Base-by-base conservation (phyloP, 2,888 invertebrate species). In the Invenusta paracnida region DNA sequence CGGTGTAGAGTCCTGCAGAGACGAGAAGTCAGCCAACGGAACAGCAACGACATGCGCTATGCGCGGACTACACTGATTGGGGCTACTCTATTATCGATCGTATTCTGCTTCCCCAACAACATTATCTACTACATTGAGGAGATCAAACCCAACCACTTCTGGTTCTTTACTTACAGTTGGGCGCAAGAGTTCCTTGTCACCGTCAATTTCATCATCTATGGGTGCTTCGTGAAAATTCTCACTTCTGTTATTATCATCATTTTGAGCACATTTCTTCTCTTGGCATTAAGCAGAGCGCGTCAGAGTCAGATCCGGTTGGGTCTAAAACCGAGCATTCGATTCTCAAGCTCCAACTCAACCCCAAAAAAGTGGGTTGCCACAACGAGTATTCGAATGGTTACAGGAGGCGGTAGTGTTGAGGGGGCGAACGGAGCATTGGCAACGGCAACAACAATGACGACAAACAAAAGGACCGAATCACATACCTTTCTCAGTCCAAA, bases 21-120 rank as follows among this genome's bases (percentile, higher is more conserved):
- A 17, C 5, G 48, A 48, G 48, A 82, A 5, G 23, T n/a, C 11
- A 5, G 2, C 5, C n/a, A n/a, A 5, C 95, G 94, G 0, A 94
- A 94, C 93, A 93, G 93, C 85, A 94, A 94, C 88, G n/a, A n/a
- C n/a, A n/a, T n/a, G n/a, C n/a, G n/a, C n/a, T n/a, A n/a, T n/a
- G 95, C 95, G 0, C 92, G 94, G n/a, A 91, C 93, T 29, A 94
- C 95, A 0, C 95, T 95, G 86, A 92, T 94, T 0, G 93, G 94
- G 29, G 95, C 95, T 94, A 96, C 23, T 95, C 95, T 0, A 95
- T 96, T 95, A 85, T 95, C 96, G 88, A 87, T 96, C 0, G 91
- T 96, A 84, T 93, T 96, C 88, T 95, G 95, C 91, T 93, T 94
- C 88, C 96, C 96, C 0, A 94, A 95, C 25, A 95, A 94, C 91